A percentile compares a stretch with the other conserved stretches of the same genome.
These are phyloP conservation scores for Apis mellifera DNA, from an alignment of 1,140 invertebrate species.

Conservation along the genomic window Amel_HAv3.1 CM009936.2:16709001-16709500, in stretches of 20 bases:
- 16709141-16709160: not conserved
- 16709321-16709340: too few species aligned
- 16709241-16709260: too few species aligned
- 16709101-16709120: not conserved
- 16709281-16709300: too few species aligned
- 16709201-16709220: too few species aligned
- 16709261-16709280: too few species aligned
- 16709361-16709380: too few species aligned
- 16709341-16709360: too few species aligned
- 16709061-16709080: constrained; percentile 36
- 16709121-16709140: not conserved
- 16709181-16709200: not conserved
- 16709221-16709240: too few species aligned
- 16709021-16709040: constrained; percentile 18
- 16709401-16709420: not conserved
- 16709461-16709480: not conserved
- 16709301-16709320: too few species aligned
- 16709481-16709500: constrained; percentile 3
- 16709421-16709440: not conserved
- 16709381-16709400: too few species aligned
- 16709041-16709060: constrained; percentile 10
- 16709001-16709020: constrained; percentile 46
- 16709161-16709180: not conserved
- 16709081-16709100: constrained; percentile 7
- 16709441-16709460: not conserved